A percentile compares a stretch with the other conserved stretches of the same genome.
Evolutionary conservation across 2,113 vertebrate species (phyloP).

Genomic region (Marmota flaviventris): DNA sequence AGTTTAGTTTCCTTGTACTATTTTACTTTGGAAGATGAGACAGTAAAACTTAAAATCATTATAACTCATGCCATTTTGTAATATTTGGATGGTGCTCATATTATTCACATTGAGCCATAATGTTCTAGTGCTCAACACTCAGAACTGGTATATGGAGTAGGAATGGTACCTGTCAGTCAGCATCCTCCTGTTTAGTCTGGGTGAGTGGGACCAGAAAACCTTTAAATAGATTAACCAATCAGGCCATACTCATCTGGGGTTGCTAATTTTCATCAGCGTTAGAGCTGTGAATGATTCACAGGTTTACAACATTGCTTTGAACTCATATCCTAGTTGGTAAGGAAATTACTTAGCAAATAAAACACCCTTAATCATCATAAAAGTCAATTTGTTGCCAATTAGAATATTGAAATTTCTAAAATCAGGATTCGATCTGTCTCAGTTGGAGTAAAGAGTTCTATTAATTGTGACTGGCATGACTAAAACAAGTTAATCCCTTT

Average conservation of each 20-base stretch:
- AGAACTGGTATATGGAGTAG: background rate
- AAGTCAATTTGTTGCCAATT: background rate
- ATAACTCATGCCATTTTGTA: background rate
- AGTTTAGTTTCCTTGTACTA: background rate
- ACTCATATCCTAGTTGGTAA: slow-evolving; percentile 14
- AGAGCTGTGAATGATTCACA: background rate
- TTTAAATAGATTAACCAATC: background rate
- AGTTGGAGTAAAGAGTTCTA: background rate
- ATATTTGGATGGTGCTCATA: background rate
- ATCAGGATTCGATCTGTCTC: background rate
- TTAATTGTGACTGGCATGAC: background rate
- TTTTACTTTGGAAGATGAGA: slow-evolving; percentile 23
- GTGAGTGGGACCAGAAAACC: background rate
- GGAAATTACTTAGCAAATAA: background rate
- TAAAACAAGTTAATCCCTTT: slow-evolving; percentile 33
- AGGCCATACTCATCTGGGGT: background rate
- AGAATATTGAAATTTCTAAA: slow-evolving; percentile 24
- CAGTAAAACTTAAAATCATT: background rate
- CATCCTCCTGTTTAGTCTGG: background rate
- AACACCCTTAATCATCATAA: background rate
- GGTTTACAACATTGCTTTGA: background rate
- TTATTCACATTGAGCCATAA: background rate
- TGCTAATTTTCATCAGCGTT: background rate
- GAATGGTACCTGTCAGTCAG: background rate
- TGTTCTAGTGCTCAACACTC: background rate